phyloP scores from a whole-genome alignment of 2,797 vertebrate species.

The Pogonophryne albipinna region DNA sequence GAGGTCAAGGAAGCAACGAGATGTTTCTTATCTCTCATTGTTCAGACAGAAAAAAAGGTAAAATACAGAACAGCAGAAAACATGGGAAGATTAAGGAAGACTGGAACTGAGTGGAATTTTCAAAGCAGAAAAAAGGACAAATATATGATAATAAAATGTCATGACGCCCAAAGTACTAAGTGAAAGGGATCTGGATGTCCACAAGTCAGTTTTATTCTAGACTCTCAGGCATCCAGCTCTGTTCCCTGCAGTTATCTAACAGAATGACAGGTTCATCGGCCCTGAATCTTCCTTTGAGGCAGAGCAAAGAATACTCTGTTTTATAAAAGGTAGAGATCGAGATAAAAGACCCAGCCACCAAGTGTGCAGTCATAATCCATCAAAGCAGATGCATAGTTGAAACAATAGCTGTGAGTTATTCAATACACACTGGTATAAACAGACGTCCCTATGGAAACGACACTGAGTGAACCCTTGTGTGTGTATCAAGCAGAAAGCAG shows the following conservation, averaged over 20 bases:
- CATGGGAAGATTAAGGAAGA: slow-evolving; percentile 19
- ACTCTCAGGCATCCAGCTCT: slow-evolving; percentile 28
- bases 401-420: slow-evolving; percentile 69
- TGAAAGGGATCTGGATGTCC: slow-evolving; percentile 18
- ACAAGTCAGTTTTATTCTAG: slow-evolving; percentile 23
- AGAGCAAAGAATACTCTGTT: slow-evolving; percentile 34
- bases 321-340: slow-evolving; percentile 43
- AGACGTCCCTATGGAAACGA: slow-evolving; percentile 63
- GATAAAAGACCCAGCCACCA: slow-evolving; percentile 50
- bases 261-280: slow-evolving; percentile 34
- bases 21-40: slow-evolving; percentile 21
- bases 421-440: slow-evolving; percentile 59
- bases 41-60: slow-evolving; percentile 9
- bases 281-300: slow-evolving; percentile 34
- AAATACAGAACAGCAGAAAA: slow-evolving; percentile 4
- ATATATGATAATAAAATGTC: slow-evolving; percentile 24
- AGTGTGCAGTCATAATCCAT: slow-evolving; percentile 47
- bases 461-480: slow-evolving; percentile 48
- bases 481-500: slow-evolving; percentile 44
- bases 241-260: slow-evolving; percentile 35
- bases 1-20: slow-evolving; percentile 29
- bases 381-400: slow-evolving; percentile 53
- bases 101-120: slow-evolving; percentile 9
- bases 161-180: slow-evolving; percentile 23
- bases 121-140: slow-evolving; percentile 24